Evolutionary conservation across 1,140 invertebrate species (phyloP), one percentile per base, ranked within the genome.

Genomic region (Pemphigus obesinymphae): DNA sequence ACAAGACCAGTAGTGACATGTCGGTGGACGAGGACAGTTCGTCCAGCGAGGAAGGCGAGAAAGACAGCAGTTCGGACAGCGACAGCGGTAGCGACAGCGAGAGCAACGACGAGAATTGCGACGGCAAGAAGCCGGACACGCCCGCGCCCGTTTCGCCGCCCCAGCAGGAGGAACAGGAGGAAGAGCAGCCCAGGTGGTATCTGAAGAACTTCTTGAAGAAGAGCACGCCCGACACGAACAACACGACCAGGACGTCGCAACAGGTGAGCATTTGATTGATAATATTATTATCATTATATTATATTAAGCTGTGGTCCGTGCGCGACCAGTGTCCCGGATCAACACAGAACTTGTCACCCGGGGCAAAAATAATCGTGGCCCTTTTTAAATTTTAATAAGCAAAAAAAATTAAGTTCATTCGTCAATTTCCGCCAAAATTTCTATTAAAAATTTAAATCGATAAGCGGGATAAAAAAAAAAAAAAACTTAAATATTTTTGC

Each of bases 161-260:
- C 8, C 31, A 37, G 2, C 76, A 80, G 23, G 45, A 63, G 26
- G 55, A 80, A 80, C 70, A 73, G 17, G 50, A 80, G 17, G 76
- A 61, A 31, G 76, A 80, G 20, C 70, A 73, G 70, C 55, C 76
- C 17, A 43, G 58, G 15, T 80, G 76, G 76, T 80, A 61, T 43
- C 53, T 80, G 37, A 80, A 80, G 26, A 80, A 80, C 55, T 80
- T 80, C 40, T 45, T 80, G 76, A 80, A 80, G 40, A 80, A 80
- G 76, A 80, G 55, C 26, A 80, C 76, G 34, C 76, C 76, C 5
- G 76, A 80, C 34, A 80, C 76, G 13, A 80, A 80, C 76, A 80
- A 80, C 55, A 80, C 76, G 34, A 61, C 55, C n/a, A 61, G 76
- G 37, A 80, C 76, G 17, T 80, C 76, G 29, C 76, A 80, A 80